These are phyloP conservation scores for Spilosoma lubricipeda DNA, from an alignment of 2,888 invertebrate species.

Conservation along the genomic window DNA sequence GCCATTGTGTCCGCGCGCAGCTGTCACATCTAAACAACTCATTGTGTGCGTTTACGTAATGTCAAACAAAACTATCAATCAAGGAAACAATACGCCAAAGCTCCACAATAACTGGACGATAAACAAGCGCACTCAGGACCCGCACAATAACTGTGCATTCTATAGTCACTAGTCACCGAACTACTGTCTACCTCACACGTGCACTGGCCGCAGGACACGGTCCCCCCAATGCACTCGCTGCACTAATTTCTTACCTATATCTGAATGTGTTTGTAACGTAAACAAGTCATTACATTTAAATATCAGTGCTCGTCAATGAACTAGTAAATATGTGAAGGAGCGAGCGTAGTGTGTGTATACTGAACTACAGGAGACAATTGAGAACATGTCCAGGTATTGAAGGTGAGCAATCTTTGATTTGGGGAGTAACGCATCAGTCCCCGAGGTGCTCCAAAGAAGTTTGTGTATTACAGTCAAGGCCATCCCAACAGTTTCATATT, in stretches of 20 bases:
- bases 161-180: not conserved
- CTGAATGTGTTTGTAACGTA: not conserved
- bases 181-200: not conserved
- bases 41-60: constrained; percentile 16
- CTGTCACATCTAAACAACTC: constrained; percentile 3
- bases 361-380: not conserved
- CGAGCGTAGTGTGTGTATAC: too few species aligned
- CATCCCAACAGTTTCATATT: not conserved
- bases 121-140: not conserved
- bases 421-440: not conserved
- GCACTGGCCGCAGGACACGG: not conserved
- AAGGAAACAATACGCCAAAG: constrained; percentile 5
- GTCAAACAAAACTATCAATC: constrained; percentile 10
- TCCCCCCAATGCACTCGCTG: not conserved
- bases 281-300: not conserved
- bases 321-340: not conserved
- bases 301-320: not conserved
- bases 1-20: constrained; percentile 10
- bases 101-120: constrained; percentile 1
- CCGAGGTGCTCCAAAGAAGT: not conserved
- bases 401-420: not conserved
- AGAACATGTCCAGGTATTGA: not conserved
- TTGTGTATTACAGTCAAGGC: not conserved
- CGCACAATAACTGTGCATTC: constrained; percentile 1
- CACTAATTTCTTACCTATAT: not conserved